Conservation (phyloP, 2,888 invertebrate species). For the Drosophila emarginata region DNA sequence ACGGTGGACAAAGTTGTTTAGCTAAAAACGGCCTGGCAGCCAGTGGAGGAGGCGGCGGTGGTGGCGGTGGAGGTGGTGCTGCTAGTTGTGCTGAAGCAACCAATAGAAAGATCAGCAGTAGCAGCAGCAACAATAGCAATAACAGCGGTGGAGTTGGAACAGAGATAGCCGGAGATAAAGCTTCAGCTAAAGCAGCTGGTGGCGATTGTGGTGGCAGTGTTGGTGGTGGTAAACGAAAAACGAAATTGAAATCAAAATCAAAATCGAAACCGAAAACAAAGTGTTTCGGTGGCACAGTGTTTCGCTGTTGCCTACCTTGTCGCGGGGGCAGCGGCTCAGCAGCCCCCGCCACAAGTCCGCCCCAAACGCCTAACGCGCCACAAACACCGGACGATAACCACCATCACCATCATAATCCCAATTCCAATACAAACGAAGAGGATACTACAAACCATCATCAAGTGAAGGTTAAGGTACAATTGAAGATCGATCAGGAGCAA, state of each 20-base stretch:
- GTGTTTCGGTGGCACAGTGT: constrained; percentile 87
- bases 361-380: constrained; percentile 78
- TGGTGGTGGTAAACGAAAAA: constrained; percentile 66
- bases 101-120: constrained; percentile 53
- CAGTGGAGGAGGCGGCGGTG: constrained; percentile 48
- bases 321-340: constrained; percentile 91
- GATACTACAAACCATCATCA: constrained; percentile 3
- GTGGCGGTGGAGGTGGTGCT: constrained; percentile 35
- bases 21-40: constrained; percentile 67
- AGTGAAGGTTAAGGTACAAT: not conserved
- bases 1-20: constrained; percentile 33
- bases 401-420: constrained; percentile 43
- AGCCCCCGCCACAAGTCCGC: constrained; percentile 85
- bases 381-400: constrained; percentile 73
- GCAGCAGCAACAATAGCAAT: constrained; percentile 11
- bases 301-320: constrained; percentile 93
- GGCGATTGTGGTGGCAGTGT: constrained; percentile 8
- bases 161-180: not conserved
- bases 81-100: constrained; percentile 17
- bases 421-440: not conserved
- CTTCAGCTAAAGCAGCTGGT: not conserved
- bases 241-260: constrained; percentile 76
- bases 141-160: constrained; percentile 21
- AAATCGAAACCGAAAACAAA: constrained; percentile 80
- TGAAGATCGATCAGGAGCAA: constrained; percentile 10